Evolutionary conservation across 1,140 invertebrate species (phyloP), one percentile per base, ranked within the genome.

Genomic region (Drosophila kepulauana): DNA sequence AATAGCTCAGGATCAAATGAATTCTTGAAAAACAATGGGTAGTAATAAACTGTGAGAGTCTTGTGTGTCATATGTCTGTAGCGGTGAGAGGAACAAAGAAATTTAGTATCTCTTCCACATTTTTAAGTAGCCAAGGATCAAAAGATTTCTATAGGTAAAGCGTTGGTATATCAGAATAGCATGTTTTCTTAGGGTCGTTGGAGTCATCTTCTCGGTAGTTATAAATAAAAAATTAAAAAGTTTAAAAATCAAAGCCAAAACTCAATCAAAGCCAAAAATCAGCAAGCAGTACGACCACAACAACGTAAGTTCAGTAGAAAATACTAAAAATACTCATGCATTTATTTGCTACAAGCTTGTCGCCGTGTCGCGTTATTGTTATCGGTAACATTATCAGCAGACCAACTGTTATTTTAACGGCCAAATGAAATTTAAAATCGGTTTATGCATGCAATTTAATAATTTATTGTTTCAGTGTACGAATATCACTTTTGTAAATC

Each of bases 201-300:
- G 20, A 3, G 43, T 92, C 91, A 67, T 91, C 84, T 65, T 88
- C 75, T 15, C 78, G 76, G 16, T 92, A 91, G 35, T 79, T 82
- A 13, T 91, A 78, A 68, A 92, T 91, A 11, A 92, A 84, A 45
- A 56, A 77, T 66, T 48, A 49, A 69, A 67, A 8, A 30, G 56
- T 49, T 56, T 38, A 3, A 38, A 62, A n/a, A n/a, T n/a, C n/a
- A 77, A 77, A 73, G 68, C 30, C 54, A 74, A 59, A 75, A 62
- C 65, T 28, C 16, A 59, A n/a, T n/a, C n/a, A 77, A 77, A 73
- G 68, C 30, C 54, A 74, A 59, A 75, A 62, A 72, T 28, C 16
- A 59, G 33, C 59, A 61, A 74, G 41, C 75, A 75, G 64, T 65
- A 61, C 54, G 63, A 51, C 58, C 74, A 38, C 46, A 76, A 59